Evolutionary conservation across 1,140 invertebrate species (phyloP).

Genomic region (Drosophila seguyi): DNA sequence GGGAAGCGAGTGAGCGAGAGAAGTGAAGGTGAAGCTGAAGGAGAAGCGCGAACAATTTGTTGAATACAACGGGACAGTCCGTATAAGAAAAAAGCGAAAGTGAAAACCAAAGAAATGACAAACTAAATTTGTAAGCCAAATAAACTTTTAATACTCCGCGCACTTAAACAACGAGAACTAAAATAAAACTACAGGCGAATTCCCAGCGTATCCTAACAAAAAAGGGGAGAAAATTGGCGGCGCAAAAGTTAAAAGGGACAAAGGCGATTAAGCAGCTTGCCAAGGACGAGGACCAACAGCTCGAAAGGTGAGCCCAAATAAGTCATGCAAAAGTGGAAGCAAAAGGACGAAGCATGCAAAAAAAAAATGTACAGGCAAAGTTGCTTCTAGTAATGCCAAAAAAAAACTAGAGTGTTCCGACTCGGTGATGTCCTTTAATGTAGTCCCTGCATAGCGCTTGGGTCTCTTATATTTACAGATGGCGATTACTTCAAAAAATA

Average conservation of each 20-base stretch:
- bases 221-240: slow-evolving; percentile 72
- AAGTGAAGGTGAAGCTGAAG: slow-evolving; percentile 54
- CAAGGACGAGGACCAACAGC: slow-evolving; percentile 52
- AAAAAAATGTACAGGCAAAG: slow-evolving; percentile 50
- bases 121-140: slow-evolving; percentile 29
- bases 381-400: slow-evolving; percentile 45
- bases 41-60: slow-evolving; percentile 78
- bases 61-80: slow-evolving; percentile 58
- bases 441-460: not conserved
- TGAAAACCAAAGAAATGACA: slow-evolving; percentile 59
- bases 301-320: slow-evolving; percentile 78
- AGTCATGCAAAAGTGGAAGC: slow-evolving; percentile 70
- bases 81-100: slow-evolving; percentile 48
- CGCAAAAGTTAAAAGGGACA: slow-evolving; percentile 81
- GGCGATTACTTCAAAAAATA: not conserved
- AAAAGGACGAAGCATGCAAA: slow-evolving; percentile 38
- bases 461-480: not conserved
- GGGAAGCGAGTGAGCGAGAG: slow-evolving; percentile 28
- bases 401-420: not conserved
- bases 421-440: not conserved
- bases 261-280: slow-evolving; percentile 73
- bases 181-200: slow-evolving; percentile 59
- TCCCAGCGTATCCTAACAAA: slow-evolving; percentile 29
- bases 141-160: slow-evolving; percentile 19
- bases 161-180: slow-evolving; percentile 47